These are phyloP conservation scores for Anguilla megastoma DNA, from an alignment of 2,797 vertebrate genomes.

Conservation along the genomic window DNA sequence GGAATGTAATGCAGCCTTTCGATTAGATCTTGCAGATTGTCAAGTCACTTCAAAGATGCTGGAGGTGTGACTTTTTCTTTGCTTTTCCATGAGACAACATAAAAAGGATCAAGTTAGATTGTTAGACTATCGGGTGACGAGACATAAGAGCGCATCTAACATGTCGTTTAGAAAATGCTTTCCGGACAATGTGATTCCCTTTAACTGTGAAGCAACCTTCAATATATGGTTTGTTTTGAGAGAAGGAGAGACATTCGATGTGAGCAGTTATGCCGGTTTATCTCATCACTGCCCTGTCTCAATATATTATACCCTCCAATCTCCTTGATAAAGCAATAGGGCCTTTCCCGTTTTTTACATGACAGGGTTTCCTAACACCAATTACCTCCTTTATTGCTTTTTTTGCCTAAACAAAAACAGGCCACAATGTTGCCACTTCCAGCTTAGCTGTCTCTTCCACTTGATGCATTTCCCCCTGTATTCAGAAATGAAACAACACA, in stretches of 20 bases:
- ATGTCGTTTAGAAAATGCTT: background rate
- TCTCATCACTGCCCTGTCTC: conserved; percentile 7
- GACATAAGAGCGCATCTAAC: background rate
- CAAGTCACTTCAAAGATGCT: background rate
- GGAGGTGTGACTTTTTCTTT: background rate
- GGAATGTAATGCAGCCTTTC: background rate
- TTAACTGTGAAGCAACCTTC: background rate
- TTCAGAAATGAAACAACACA: background rate
- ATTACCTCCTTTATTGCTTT: conserved; percentile 16
- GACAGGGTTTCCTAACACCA: conserved; percentile 17
- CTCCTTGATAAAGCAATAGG: background rate
- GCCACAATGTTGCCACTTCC: background rate
- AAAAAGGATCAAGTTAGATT: background rate
- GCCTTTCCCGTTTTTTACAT: background rate
- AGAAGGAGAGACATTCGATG: background rate
- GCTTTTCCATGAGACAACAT: background rate
- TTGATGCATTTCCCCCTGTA: background rate
- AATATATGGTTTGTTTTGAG: background rate
- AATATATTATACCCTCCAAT: background rate
- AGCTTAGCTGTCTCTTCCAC: background rate
- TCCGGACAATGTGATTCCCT: conserved; percentile 4
- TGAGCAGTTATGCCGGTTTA: background rate
- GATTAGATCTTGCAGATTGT: background rate
- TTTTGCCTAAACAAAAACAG: conserved; percentile 1
- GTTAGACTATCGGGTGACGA: background rate